phyloP scores from a whole-genome alignment of 2,797 vertebrate species.

The Sarcoramphus papa region DNA sequence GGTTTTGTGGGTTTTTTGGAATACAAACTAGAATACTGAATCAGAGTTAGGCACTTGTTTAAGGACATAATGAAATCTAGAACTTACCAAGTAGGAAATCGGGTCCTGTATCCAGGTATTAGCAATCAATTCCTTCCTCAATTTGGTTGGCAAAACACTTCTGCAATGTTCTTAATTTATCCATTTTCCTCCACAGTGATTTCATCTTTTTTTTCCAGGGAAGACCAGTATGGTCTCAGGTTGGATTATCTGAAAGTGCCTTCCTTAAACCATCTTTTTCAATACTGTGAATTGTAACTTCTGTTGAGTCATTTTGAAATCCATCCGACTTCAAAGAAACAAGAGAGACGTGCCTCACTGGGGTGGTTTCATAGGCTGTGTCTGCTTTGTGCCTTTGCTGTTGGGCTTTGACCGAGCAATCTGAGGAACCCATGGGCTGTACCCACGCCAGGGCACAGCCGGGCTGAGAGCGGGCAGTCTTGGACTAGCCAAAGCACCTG shows the following conservation, averaged over 20 bases:
- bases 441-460: background rate
- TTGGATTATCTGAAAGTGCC: background rate
- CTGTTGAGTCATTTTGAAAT: background rate
- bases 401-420: background rate
- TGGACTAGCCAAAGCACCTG: background rate
- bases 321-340: background rate
- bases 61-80: background rate
- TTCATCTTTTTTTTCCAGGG: background rate
- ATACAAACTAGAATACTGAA: conserved; percentile 41
- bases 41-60: background rate
- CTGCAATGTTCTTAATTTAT: background rate
- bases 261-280: background rate
- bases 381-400: background rate
- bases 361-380: background rate
- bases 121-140: background rate
- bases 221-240: background rate
- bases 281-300: background rate
- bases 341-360: fast-evolving
- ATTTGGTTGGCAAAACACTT: background rate
- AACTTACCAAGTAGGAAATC: background rate
- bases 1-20: conserved; percentile 17
- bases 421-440: background rate
- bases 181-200: background rate
- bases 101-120: background rate
- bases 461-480: background rate